These are phyloP conservation scores for Heterohyrax brucei DNA, from an alignment of 2,797 vertebrate genomes.

Conservation along the genomic window DNA sequence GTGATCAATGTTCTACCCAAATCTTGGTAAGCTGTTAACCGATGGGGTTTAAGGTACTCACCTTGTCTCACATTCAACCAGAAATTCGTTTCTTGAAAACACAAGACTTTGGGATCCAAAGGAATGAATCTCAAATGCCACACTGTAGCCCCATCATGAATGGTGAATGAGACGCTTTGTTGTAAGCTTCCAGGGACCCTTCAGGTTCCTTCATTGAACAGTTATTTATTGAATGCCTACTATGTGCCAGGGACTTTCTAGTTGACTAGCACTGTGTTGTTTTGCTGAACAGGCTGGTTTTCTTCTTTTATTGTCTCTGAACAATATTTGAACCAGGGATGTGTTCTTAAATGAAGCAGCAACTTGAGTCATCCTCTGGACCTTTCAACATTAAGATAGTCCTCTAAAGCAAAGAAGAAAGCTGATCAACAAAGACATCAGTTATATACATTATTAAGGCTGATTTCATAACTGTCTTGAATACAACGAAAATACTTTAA, in stretches of 20 bases:
- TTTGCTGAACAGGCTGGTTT: conserved; percentile 25
- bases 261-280: background rate
- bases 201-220: background rate
- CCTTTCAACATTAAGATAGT: conserved; percentile 39
- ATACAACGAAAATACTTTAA: background rate
- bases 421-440: conserved; percentile 13
- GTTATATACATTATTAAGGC: background rate
- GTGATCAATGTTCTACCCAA: background rate
- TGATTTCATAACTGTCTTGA: background rate
- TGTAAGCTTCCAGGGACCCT: background rate
- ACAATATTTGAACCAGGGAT: conserved; percentile 52
- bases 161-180: background rate
- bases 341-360: background rate
- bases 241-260: background rate
- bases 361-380: conserved; percentile 5
- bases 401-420: conserved; percentile 60
- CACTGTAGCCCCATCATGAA: background rate
- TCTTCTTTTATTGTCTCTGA: conserved; percentile 20
- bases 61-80: background rate
- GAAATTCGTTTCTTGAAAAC: background rate
- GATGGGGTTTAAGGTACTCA: background rate
- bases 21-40: conserved; percentile 7
- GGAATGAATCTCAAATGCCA: background rate
- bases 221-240: conserved; percentile 18
- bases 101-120: background rate